phyloP scores from a whole-genome alignment of 2,113 vertebrate species.

The Archocentrus centrarchus region DNA sequence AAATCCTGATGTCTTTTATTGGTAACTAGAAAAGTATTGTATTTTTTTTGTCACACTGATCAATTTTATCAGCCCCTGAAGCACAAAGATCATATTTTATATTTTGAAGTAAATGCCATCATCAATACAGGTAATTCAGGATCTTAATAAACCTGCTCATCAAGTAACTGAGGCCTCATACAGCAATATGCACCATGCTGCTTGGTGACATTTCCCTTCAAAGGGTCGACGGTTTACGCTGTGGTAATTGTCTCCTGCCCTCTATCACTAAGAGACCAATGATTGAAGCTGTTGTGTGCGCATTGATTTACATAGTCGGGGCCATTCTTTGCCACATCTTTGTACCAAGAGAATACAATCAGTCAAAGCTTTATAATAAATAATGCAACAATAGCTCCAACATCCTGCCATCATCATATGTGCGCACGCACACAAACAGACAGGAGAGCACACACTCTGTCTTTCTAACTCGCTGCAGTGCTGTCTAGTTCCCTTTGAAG shows the following conservation, averaged over 20 bases:
- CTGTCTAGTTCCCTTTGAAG: constrained; percentile 51
- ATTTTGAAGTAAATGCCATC: background rate
- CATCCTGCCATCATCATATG: constrained; percentile 45
- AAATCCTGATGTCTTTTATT: background rate
- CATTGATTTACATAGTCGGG: constrained; percentile 68
- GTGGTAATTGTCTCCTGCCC: constrained; percentile 71
- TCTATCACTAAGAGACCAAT: constrained; percentile 61
- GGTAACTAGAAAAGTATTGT: background rate
- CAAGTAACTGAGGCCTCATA: constrained; percentile 10
- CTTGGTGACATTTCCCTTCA: constrained; percentile 65
- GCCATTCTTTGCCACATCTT: constrained; percentile 50
- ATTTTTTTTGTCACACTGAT: background rate
- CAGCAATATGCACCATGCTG: constrained; percentile 18
- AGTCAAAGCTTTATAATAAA: constrained; percentile 66
- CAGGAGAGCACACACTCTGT: constrained; percentile 20
- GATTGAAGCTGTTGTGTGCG: constrained; percentile 65
- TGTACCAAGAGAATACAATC: constrained; percentile 63
- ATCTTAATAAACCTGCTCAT: constrained; percentile 22
- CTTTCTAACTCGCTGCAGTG: constrained; percentile 31
- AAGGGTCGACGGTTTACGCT: constrained; percentile 52
- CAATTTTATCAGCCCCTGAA: background rate
- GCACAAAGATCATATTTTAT: background rate
- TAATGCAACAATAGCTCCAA: constrained; percentile 64
- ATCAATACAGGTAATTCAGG: background rate
- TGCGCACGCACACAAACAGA: constrained; percentile 18